Evolutionary conservation across 1,140 invertebrate species (phyloP).

Genomic region (Caenorhabditis elegans): WBcel235 BX284604.4:2435001-2435500

Average conservation of each 20-base stretch:
- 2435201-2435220: conserved; percentile 26
- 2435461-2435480: too few species aligned
- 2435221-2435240: conserved; percentile 44
- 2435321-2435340: conserved; percentile 48
- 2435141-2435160: conserved; percentile 43
- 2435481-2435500: too few species aligned
- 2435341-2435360: conserved; percentile 45
- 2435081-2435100: background rate
- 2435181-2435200: conserved; percentile 40
- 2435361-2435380: conserved; percentile 46
- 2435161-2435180: conserved; percentile 50
- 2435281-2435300: conserved; percentile 36
- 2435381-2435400: background rate
- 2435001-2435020: background rate
- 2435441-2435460: too few species aligned
- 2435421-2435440: too few species aligned
- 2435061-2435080: conserved; percentile 27
- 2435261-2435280: conserved; percentile 46
- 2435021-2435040: conserved; percentile 4
- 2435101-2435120: background rate
- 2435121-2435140: conserved; percentile 32
- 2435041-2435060: background rate
- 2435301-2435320: conserved; percentile 44
- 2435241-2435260: conserved; percentile 50
- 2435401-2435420: background rate